Evolutionary conservation across 2,113 vertebrate species (phyloP).

Genomic region (Vicugna pacos): DNA sequence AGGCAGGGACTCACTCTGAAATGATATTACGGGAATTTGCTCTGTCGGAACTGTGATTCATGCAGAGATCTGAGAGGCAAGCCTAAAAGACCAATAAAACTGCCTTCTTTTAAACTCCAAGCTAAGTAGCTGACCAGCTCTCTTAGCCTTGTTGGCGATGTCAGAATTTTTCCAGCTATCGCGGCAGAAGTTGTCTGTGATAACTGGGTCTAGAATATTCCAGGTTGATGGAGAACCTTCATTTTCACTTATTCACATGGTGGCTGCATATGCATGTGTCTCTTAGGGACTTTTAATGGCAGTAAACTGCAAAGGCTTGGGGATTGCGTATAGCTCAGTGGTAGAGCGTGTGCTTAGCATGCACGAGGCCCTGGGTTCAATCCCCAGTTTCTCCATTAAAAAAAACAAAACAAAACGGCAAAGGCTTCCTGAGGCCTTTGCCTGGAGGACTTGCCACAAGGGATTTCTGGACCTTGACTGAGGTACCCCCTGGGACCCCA

Average conservation of each 20-base stretch:
- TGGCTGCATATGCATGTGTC: background rate
- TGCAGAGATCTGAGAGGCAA: slow-evolving; percentile 24
- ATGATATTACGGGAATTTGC: background rate
- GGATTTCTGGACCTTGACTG: background rate
- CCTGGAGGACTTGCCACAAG: background rate
- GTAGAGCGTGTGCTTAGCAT: too few relatives aligned
- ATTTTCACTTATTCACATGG: background rate
- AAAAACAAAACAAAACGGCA: background rate
- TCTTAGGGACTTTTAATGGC: background rate
- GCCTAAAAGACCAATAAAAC: background rate
- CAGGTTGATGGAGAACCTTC: background rate
- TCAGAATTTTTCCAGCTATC: background rate
- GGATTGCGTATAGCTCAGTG: too few relatives aligned
- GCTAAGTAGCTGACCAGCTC: background rate
- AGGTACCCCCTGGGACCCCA: background rate
- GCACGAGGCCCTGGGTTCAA: too few relatives aligned
- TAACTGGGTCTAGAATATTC: background rate
- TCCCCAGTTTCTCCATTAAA: too few relatives aligned
- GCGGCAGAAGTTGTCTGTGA: background rate
- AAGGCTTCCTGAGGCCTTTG: background rate
- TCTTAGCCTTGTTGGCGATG: background rate
- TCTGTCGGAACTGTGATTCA: background rate
- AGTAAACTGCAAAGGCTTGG: background rate
- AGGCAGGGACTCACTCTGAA: background rate
- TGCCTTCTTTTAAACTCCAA: background rate